phyloP scores from a whole-genome alignment of 1,140 invertebrate genomes.

The Laodelphax striatellus region DNA sequence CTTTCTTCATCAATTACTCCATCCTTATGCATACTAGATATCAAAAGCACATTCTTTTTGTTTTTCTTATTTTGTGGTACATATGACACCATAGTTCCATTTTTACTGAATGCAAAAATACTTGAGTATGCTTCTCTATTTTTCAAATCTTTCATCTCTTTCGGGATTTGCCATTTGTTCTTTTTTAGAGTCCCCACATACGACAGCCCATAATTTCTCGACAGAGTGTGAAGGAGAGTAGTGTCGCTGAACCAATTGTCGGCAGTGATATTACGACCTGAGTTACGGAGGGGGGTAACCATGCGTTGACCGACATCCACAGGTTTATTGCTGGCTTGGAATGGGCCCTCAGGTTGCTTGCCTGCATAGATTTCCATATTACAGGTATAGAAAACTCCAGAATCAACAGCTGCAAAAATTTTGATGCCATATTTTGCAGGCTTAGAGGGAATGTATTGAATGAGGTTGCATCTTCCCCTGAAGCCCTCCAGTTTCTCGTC shows the following conservation, averaged over 20 bases:
- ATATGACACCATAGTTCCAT: constrained; percentile 24
- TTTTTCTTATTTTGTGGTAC: constrained; percentile 18
- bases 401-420: constrained; percentile 25
- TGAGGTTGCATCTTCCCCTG: constrained; percentile 29
- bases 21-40: constrained; percentile 22
- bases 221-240: not conserved
- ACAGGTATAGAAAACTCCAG: constrained; percentile 23
- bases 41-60: constrained; percentile 24
- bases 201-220: not conserved
- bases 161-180: constrained; percentile 29
- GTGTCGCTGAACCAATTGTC: constrained; percentile 27
- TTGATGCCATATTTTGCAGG: constrained; percentile 33
- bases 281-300: constrained; percentile 25
- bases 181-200: constrained; percentile 22
- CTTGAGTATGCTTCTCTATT: constrained; percentile 12
- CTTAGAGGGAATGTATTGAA: constrained; percentile 34
- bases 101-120: constrained; percentile 11
- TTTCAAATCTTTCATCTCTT: constrained; percentile 13
- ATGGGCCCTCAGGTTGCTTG: constrained; percentile 12
- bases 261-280: constrained; percentile 29
- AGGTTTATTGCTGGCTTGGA: constrained; percentile 8
- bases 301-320: constrained; percentile 27
- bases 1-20: constrained; percentile 16
- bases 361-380: constrained; percentile 26
- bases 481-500: constrained; percentile 30